Evolutionary conservation across 2,113 vertebrate species (phyloP), one percentile per base, ranked within the genome.

Genomic region (Psittacus erithacus): DNA sequence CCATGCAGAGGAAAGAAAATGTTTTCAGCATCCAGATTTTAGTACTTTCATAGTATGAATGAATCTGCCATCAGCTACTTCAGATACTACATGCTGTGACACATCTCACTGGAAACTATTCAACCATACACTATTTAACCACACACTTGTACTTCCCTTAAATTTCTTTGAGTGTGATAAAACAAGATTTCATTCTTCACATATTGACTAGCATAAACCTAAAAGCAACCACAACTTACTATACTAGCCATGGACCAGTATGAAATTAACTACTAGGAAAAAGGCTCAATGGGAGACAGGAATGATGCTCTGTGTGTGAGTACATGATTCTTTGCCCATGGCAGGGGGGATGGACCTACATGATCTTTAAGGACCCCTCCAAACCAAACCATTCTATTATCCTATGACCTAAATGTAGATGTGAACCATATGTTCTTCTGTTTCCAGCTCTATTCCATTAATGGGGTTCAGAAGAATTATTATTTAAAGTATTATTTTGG

Each of bases 21-120:
- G 13, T 24, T 27, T 22, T 23, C 19, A 86, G 52, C n/a, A 92
- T 16, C 62, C 46, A 46, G 2, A 2, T 47, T 53, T 8, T 9
- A 43, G 25, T 0, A 4, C 8, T 33, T 47, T n/a, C 19, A 2
- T 29, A 63, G 16, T 1, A 53, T 3, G 4, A 52, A 46, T 11
- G 27, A 33, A 73, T 47, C 33, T 84, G 27, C n/a, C 83, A 25
- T 3, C 19, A 49, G 73, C 59, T 64, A n/a, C 70, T 79, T 50
- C 35, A 20, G 46, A 20, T 2, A 31, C n/a, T 53, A 23, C 0
- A 13, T 16, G 69, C 68, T 44, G 64, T 39, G 35, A 43, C 17
- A 35, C 3, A 6, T 3, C 50, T 75, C 44, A 5, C 0, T 0
- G 1, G 39, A n/a, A 55, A 47, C 28, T 4, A n/a, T 6, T 35